These are phyloP conservation scores for Paracyprichromis sp. DNA, from an alignment of 2,113 vertebrate species.

Conservation along the genomic window DNA sequence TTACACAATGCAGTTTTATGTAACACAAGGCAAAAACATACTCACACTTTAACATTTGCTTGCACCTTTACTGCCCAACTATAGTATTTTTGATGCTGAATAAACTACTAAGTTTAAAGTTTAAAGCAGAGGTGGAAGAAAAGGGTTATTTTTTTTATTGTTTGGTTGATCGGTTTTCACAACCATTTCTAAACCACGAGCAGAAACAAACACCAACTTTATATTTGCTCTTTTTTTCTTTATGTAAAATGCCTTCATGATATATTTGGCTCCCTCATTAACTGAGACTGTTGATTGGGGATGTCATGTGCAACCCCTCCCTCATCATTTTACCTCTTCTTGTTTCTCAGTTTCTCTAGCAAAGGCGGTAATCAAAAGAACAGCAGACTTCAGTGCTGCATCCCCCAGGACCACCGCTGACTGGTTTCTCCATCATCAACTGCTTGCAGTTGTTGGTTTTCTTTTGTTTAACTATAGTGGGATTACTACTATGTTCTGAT, in stretches of 20 bases:
- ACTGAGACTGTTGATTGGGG: not conserved
- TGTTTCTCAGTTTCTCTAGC: not conserved
- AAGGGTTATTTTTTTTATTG: not conserved
- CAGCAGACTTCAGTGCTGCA: not conserved
- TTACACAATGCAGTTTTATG: not conserved
- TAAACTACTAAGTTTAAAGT: not conserved
- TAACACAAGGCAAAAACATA: not conserved
- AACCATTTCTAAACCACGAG: not conserved
- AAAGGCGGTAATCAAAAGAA: constrained; percentile 8
- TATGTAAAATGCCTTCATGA: not conserved
- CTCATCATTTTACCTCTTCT: not conserved
- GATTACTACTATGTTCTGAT: not conserved
- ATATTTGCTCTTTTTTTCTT: not conserved
- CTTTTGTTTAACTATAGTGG: not conserved
- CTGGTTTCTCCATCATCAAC: not conserved
- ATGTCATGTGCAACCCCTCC: not conserved
- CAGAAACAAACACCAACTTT: not conserved
- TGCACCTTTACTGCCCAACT: not conserved
- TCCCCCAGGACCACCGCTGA: not conserved
- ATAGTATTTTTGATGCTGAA: not conserved
- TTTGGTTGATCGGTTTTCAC: not conserved
- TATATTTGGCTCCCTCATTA: not conserved
- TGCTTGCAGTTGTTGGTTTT: not conserved
- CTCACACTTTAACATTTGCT: not conserved
- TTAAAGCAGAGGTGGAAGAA: not conserved